Evolutionary conservation across 2,113 vertebrate species (phyloP).

Genomic region (Edolisoma coerulescens): DNA sequence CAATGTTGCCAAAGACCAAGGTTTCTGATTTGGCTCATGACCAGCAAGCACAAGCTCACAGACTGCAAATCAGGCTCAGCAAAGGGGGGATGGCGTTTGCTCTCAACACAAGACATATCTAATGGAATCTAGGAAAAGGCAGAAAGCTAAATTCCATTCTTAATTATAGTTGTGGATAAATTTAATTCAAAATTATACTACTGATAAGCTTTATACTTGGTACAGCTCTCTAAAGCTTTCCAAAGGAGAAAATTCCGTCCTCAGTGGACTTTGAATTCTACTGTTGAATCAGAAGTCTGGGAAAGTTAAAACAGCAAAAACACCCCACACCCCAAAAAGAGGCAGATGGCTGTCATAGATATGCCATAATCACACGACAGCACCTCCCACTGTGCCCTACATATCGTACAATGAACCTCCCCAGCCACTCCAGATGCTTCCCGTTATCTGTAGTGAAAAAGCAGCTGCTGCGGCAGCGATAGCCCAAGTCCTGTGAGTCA

Average conservation of each 20-base stretch:
- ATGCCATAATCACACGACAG: background rate
- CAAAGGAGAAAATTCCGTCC: background rate
- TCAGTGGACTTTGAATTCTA: background rate
- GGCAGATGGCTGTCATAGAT: conserved; percentile 3
- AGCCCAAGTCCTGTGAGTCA: background rate
- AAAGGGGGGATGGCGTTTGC: background rate
- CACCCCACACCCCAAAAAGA: background rate
- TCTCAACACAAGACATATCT: background rate
- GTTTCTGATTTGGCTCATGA: background rate
- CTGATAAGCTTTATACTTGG: background rate
- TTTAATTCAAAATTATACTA: background rate
- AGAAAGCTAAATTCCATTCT: background rate
- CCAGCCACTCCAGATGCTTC: background rate
- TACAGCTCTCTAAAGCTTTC: background rate
- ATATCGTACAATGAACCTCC: background rate
- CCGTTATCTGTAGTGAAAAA: background rate
- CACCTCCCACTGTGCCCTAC: conserved; percentile 19
- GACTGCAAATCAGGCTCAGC: background rate
- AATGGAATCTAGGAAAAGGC: background rate
- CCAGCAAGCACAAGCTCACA: background rate
- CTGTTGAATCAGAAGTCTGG: background rate
- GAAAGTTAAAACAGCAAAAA: background rate
- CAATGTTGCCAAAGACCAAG: background rate
- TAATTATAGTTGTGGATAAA: background rate
- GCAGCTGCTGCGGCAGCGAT: background rate